Percentiles rank a stretch among this genome's conserved stretches.
These are phyloP conservation scores for Nemotelus nigrinus DNA, from an alignment of 2,888 invertebrate genomes.

Conservation along the genomic window DNA sequence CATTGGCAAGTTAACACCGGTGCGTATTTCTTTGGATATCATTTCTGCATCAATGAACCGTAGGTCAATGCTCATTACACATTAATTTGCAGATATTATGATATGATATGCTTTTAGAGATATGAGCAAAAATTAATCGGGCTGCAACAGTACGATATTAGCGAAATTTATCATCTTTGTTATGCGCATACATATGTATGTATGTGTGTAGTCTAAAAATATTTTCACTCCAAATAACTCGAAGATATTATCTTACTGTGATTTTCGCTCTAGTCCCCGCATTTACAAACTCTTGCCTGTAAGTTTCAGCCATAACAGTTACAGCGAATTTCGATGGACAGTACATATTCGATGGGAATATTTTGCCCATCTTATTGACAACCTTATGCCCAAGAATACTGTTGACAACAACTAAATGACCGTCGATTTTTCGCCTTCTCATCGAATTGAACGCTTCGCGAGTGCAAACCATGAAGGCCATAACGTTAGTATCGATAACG, in stretches of 20 bases:
- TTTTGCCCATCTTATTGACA: conserved; percentile 38
- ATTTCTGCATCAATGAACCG: conserved; percentile 63
- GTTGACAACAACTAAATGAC: conserved; percentile 66
- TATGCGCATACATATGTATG: too few species aligned
- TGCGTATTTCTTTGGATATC: conserved; percentile 55
- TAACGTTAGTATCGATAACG: conserved; percentile 64
- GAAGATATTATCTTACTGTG: too few species aligned
- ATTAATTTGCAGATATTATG: too few species aligned
- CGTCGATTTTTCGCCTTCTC: conserved; percentile 61
- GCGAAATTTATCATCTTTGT: too few species aligned
- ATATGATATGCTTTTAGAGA: not conserved
- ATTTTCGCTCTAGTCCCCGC: conserved; percentile 57
- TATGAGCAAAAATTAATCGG: conserved; percentile 49
- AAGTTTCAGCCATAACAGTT: conserved; percentile 60
- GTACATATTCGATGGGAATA: conserved; percentile 60
- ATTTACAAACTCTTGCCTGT: conserved; percentile 61
- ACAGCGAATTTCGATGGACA: conserved; percentile 61
- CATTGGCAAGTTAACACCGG: conserved; percentile 50
- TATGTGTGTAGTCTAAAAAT: too few species aligned
- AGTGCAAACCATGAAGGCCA: conserved; percentile 64
- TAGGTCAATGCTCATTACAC: conserved; percentile 62
- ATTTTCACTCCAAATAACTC: too few species aligned
- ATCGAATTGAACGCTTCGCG: conserved; percentile 65
- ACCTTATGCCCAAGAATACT: conserved; percentile 59
- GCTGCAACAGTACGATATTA: too few species aligned